Conservation (phyloP, 2,797 vertebrate species). For the Rhabdomys pumilio region DNA sequence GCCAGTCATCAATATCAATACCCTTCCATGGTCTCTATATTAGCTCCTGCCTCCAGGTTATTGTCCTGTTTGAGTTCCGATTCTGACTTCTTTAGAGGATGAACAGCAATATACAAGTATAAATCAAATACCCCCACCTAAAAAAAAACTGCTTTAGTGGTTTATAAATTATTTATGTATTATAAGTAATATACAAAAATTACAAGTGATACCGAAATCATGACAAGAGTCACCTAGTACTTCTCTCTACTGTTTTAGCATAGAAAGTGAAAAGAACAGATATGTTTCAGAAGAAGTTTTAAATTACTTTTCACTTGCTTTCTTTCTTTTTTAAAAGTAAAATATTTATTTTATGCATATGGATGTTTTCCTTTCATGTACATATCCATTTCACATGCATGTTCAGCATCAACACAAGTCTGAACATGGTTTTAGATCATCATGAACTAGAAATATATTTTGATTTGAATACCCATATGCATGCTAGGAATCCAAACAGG, state of each 20-base stretch:
- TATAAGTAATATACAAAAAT: neutral
- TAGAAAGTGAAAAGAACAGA: neutral
- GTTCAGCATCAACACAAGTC: neutral
- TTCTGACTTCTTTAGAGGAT: neutral
- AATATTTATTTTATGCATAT: neutral
- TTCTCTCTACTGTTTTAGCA: neutral
- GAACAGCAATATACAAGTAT: neutral
- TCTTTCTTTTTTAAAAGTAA: neutral
- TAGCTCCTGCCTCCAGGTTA: neutral
- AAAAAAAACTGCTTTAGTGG: neutral
- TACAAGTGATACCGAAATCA: neutral
- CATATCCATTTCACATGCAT: no score
- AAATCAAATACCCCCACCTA: neutral
- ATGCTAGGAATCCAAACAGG: neutral
- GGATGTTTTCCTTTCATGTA: neutral
- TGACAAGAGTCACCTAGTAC: neutral
- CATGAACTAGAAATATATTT: neutral
- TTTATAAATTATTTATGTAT: constrained; percentile 3
- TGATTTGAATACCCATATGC: neutral
- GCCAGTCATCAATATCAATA: neutral
- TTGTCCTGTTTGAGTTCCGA: neutral
- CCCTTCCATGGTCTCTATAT: neutral
- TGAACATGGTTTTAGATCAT: neutral
- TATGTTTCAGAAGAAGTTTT: neutral
- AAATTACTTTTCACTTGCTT: neutral